These are phyloP conservation scores for Tragelaphus scriptus DNA, from an alignment of 2,113 vertebrate species.

Conservation along the genomic window DNA sequence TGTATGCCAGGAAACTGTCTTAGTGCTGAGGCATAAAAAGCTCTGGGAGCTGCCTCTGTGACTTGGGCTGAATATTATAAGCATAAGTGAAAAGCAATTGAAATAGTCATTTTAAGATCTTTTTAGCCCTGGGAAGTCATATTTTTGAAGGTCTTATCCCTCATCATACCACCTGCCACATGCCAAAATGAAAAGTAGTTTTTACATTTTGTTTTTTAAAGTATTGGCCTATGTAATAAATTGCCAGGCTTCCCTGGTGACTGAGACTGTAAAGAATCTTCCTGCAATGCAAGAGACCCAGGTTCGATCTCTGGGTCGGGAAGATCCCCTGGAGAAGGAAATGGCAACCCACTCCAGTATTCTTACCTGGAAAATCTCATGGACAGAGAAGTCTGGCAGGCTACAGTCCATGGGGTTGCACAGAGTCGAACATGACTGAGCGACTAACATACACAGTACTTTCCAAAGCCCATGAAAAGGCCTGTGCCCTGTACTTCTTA, in stretches of 20 bases:
- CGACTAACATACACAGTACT: background rate
- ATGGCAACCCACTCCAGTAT: background rate
- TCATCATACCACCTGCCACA: background rate
- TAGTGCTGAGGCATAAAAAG: background rate
- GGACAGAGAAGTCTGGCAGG: background rate
- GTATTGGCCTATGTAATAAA: background rate
- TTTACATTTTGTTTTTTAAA: background rate
- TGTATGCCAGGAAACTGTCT: background rate
- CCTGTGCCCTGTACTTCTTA: background rate
- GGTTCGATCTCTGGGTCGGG: background rate
- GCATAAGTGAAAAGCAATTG: background rate
- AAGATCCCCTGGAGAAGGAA: background rate
- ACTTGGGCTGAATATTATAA: background rate
- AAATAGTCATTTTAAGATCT: background rate
- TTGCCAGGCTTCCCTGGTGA: background rate
- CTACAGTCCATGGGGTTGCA: background rate
- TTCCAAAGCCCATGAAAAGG: background rate
- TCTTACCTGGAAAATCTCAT: background rate
- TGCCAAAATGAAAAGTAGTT: background rate
- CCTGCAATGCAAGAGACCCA: background rate
- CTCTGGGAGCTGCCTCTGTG: background rate
- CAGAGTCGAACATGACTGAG: background rate
- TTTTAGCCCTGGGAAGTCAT: background rate
- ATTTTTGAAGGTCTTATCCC: background rate
- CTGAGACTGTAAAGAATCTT: background rate